These are phyloP conservation scores for Pangasius macronema DNA, from an alignment of 2,797 vertebrate species.

Conservation along the genomic window DNA sequence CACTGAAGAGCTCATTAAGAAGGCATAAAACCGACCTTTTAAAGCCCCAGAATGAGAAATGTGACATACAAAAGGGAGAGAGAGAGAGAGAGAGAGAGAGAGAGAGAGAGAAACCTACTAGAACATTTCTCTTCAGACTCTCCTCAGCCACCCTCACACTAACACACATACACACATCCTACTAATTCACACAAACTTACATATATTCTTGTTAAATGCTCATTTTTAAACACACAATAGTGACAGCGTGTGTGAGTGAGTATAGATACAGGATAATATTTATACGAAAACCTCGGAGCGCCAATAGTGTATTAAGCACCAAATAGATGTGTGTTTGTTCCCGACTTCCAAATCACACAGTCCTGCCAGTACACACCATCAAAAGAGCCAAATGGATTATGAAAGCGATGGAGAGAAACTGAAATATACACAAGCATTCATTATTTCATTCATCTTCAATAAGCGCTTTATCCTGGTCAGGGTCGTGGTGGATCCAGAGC, in stretches of 20 bases:
- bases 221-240: not conserved
- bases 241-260: not conserved
- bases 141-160: not conserved
- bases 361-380: not conserved
- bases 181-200: not conserved
- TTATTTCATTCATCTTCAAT: not conserved
- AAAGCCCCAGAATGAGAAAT: not conserved
- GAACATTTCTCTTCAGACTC: not conserved
- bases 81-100: not conserved
- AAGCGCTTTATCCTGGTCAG: not conserved
- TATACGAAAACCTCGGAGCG: not conserved
- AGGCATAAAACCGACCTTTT: not conserved
- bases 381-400: not conserved
- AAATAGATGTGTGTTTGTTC: not conserved
- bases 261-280: not conserved
- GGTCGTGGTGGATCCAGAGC: not conserved
- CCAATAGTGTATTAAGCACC: not conserved
- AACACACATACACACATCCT: not conserved
- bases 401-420: not conserved
- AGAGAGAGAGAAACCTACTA: too few relatives aligned
- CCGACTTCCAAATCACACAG: not conserved
- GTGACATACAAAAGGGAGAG: not conserved
- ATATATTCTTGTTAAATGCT: not conserved
- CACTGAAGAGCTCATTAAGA: not conserved
- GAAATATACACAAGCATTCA: not conserved